These are phyloP conservation scores for Kryphioiulus occultus DNA, from an alignment of 2,888 invertebrate species.

Conservation along the genomic window DNA sequence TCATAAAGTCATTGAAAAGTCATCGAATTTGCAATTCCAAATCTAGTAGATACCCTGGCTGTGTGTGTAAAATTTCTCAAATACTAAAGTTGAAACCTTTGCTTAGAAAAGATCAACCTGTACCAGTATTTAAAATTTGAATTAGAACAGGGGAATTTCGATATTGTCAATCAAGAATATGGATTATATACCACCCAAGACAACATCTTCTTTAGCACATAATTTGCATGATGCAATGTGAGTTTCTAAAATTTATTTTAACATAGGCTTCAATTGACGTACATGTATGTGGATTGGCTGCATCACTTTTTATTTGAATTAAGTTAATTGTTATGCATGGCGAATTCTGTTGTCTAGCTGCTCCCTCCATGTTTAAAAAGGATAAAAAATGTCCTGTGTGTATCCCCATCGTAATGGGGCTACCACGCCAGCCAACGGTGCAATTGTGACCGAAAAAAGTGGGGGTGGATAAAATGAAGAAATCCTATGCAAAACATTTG, in stretches of 20 bases:
- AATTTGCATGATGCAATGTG: too few species aligned
- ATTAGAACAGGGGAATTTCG: too few species aligned
- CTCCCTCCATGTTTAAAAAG: slow-evolving; percentile 18
- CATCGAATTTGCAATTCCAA: too few species aligned
- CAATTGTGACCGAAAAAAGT: not conserved
- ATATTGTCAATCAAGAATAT: too few species aligned
- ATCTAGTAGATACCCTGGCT: too few species aligned
- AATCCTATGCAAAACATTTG: slow-evolving; percentile 29
- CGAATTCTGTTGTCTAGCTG: slow-evolving; percentile 21
- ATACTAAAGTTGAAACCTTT: too few species aligned
- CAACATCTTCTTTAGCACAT: too few species aligned
- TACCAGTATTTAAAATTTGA: too few species aligned
- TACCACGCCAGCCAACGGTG: not conserved
- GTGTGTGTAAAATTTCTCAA: too few species aligned
- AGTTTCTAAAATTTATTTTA: not conserved
- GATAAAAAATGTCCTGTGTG: not conserved
- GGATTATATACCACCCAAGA: too few species aligned
- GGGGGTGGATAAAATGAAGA: slow-evolving; percentile 1
- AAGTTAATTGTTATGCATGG: not conserved
- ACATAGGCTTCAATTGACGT: not conserved
- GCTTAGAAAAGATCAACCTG: too few species aligned
- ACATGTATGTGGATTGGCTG: not conserved
- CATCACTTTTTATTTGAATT: not conserved
- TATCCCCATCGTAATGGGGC: not conserved
- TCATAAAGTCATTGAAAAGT: too few species aligned